Evolutionary conservation across 2,888 invertebrate genomes (phyloP).

Genomic region (Polylopha cassiicola): DNA sequence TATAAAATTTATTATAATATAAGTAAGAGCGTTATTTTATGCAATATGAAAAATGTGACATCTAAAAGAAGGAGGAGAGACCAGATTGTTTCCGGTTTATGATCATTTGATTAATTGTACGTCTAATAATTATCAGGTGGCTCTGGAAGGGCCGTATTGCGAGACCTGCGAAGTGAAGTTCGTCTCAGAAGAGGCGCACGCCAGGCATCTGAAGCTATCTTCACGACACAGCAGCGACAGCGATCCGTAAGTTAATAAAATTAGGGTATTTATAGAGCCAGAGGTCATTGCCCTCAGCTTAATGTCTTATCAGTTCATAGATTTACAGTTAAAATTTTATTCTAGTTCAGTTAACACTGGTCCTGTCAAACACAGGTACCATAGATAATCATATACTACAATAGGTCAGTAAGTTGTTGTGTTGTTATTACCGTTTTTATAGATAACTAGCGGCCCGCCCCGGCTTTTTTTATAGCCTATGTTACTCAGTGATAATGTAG

Average conservation of each 20-base stretch:
- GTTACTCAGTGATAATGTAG: too few species aligned
- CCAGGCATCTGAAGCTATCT: slow-evolving; percentile 50
- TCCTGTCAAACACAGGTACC: too few species aligned
- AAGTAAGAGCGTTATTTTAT: too few species aligned
- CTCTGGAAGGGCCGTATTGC: slow-evolving; percentile 58
- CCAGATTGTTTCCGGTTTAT: not conserved
- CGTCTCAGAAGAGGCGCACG: slow-evolving; percentile 45
- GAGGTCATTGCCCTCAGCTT: not conserved
- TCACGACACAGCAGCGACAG: slow-evolving; percentile 45
- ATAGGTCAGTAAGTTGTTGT: too few species aligned
- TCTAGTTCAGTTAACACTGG: not conserved
- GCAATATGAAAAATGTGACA: too few species aligned
- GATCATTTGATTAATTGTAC: not conserved
- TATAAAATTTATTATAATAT: too few species aligned
- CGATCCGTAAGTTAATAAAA: slow-evolving; percentile 30
- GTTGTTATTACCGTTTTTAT: too few species aligned
- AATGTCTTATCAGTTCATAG: not conserved
- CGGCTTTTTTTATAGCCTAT: too few species aligned
- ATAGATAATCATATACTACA: too few species aligned
- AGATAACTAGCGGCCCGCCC: too few species aligned
- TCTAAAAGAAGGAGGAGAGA: too few species aligned
- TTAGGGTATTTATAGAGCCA: not conserved
- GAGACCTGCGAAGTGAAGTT: slow-evolving; percentile 56
- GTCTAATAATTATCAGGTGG: slow-evolving; percentile 49
- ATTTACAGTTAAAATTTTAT: not conserved